These are phyloP conservation scores for Lethenteron camtschaticum DNA, from an alignment of 2,113 vertebrate genomes.

Conservation along the genomic window DNA sequence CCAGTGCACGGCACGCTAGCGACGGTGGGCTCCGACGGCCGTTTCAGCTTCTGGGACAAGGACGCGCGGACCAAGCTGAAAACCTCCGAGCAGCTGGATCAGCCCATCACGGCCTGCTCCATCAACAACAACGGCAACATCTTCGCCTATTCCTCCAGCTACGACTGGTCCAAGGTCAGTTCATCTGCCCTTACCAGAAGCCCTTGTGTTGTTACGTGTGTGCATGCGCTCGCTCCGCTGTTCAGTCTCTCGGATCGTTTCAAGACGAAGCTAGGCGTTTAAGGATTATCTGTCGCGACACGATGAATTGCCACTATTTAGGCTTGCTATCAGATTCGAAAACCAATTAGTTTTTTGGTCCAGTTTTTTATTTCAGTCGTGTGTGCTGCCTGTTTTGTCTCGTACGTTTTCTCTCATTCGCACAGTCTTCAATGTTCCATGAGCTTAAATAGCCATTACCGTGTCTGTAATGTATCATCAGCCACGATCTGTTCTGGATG, in stretches of 20 bases:
- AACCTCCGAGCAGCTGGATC: conserved; percentile 85
- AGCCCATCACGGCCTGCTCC: conserved; percentile 79
- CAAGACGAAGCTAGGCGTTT: not conserved
- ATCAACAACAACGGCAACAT: conserved; percentile 96
- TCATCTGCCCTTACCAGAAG: not conserved
- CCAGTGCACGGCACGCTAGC: conserved; percentile 83
- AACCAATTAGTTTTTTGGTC: not conserved
- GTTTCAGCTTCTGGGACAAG: conserved; percentile 99
- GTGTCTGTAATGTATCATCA: too few species aligned
- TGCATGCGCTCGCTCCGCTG: not conserved
- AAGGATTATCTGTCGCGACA: not conserved
- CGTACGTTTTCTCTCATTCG: too few species aligned
- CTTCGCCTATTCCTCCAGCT: conserved; percentile 89
- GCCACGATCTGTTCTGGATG: too few species aligned
- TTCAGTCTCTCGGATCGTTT: not conserved
- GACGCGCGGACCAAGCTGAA: conserved; percentile 93
- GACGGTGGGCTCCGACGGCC: conserved; percentile 81
- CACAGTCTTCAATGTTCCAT: too few species aligned
- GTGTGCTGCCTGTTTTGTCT: too few species aligned
- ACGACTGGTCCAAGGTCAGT: conserved; percentile 93
- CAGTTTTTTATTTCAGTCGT: too few species aligned
- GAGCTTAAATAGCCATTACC: too few species aligned
- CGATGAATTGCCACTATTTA: not conserved
- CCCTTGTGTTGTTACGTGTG: not conserved
- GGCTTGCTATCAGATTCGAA: not conserved